Evolutionary conservation across 2,113 vertebrate species (phyloP).

Genomic region (Oncorhynchus keta): DNA sequence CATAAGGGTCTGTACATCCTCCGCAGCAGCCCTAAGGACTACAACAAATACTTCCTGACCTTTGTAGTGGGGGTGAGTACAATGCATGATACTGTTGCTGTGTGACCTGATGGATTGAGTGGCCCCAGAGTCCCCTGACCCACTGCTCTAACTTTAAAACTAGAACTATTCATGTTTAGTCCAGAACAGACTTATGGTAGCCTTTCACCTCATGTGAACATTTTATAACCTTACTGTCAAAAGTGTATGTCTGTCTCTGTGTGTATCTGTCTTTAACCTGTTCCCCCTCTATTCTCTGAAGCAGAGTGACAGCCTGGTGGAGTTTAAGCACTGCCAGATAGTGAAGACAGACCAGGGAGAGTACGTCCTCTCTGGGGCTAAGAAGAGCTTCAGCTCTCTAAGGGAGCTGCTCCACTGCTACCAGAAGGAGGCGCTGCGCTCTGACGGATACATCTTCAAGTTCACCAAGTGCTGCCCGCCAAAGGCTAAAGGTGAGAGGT

Average conservation of each 20-base stretch:
- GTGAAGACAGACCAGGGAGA: conserved; percentile 84
- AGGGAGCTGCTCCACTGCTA: conserved; percentile 92
- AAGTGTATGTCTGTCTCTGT: no score
- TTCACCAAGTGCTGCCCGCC: conserved; percentile 92
- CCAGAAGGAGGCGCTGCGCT: conserved; percentile 94
- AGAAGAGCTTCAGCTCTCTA: conserved; percentile 85
- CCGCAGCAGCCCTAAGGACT: conserved; percentile 93
- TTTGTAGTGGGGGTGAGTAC: conserved; percentile 90
- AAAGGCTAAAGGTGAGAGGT: conserved; percentile 82
- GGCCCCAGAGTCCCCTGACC: no score
- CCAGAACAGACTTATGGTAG: no score
- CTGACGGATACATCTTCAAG: conserved; percentile 93
- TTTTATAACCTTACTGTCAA: no score
- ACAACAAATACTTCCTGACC: conserved; percentile 94
- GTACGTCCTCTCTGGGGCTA: conserved; percentile 88
- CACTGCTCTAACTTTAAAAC: no score
- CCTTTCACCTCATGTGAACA: no score
- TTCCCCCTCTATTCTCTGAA: background rate
- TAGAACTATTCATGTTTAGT: no score
- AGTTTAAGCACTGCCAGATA: conserved; percentile 94
- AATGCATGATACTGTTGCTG: no score
- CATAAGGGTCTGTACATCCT: conserved; percentile 89
- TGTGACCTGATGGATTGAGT: no score
- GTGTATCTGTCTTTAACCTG: no score
- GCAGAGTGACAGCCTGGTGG: conserved; percentile 76